Evolutionary conservation across 2,888 invertebrate species (phyloP).

Genomic region (Spilosoma lubricipeda): DNA sequence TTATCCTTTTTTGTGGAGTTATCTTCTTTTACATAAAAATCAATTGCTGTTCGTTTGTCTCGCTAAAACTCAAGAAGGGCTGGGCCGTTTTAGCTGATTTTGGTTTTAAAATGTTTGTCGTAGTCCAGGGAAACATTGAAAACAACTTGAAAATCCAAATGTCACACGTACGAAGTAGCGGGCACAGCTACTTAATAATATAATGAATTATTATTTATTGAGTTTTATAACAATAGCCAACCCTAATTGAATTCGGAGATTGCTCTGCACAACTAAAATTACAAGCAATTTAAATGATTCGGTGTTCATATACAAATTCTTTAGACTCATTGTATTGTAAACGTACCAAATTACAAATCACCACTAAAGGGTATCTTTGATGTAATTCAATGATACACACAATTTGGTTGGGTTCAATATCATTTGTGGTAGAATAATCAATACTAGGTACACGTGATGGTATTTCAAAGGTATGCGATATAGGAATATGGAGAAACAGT

Average conservation of each 20-base stretch:
- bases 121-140: too few species aligned
- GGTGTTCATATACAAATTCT: constrained; percentile 40
- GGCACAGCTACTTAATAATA: too few species aligned
- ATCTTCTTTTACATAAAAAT: too few species aligned
- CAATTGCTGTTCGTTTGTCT: too few species aligned
- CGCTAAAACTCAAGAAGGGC: too few species aligned
- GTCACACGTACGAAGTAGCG: too few species aligned
- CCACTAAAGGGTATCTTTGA: not conserved
- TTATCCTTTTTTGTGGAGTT: too few species aligned
- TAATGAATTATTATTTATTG: too few species aligned
- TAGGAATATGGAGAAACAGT: not conserved
- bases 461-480: not conserved
- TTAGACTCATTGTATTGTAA: constrained; percentile 38
- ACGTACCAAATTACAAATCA: constrained; percentile 18
- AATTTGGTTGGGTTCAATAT: constrained; percentile 13
- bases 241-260: constrained; percentile 28
- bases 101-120: too few species aligned
- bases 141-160: too few species aligned
- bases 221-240: constrained; percentile 16
- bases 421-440: constrained; percentile 14
- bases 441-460: not conserved
- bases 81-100: too few species aligned
- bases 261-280: constrained; percentile 39
- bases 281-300: constrained; percentile 48
- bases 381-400: constrained; percentile 11